Evolutionary conservation across 2,888 invertebrate species (phyloP).

Genomic region (Anorthoa munda): DNA sequence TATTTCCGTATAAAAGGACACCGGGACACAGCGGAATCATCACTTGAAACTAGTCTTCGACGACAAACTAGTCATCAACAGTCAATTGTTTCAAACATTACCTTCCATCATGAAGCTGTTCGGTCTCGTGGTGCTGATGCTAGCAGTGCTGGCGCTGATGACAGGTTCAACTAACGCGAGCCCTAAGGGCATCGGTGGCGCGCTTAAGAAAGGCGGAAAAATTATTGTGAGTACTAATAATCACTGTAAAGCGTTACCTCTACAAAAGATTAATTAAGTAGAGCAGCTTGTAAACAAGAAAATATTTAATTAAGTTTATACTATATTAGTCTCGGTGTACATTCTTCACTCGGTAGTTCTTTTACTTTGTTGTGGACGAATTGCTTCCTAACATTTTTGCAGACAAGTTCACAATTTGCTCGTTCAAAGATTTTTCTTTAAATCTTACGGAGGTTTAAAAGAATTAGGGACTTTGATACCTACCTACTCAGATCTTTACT

Average conservation of each 20-base stretch:
- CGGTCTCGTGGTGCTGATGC: slow-evolving; percentile 46
- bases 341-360: neutral
- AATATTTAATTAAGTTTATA: neutral
- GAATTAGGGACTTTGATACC: too few species aligned
- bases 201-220: slow-evolving; percentile 49
- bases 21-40: neutral
- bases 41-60: slow-evolving; percentile 5
- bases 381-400: neutral
- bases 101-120: slow-evolving; percentile 71
- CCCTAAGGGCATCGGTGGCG: slow-evolving; percentile 49
- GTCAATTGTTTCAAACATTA: neutral
- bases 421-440: too few species aligned
- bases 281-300: neutral
- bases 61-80: neutral
- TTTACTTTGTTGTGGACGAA: neutral
- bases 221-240: slow-evolving; percentile 44
- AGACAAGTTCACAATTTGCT: neutral
- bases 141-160: slow-evolving; percentile 47
- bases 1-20: slow-evolving; percentile 17
- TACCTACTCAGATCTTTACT: too few species aligned
- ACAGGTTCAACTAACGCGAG: slow-evolving; percentile 59
- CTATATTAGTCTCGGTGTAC: neutral
- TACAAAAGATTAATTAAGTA: neutral
- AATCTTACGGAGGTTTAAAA: too few species aligned
- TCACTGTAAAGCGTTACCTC: neutral